These are phyloP conservation scores for Rhinoderma darwinii DNA, from an alignment of 2,113 vertebrate species.

Conservation along the genomic window DNA sequence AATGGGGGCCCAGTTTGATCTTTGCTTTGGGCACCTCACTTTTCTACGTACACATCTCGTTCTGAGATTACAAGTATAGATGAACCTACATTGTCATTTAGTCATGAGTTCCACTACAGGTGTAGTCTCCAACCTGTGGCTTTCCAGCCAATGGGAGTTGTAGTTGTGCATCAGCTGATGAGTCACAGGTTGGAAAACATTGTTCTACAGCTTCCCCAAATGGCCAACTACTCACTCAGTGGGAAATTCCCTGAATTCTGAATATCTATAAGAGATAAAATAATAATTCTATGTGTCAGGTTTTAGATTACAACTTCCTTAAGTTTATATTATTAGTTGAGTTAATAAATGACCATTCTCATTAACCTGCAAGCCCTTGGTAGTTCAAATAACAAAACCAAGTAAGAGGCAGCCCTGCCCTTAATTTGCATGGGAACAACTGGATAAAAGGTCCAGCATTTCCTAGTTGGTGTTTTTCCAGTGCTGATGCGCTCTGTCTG, in stretches of 20 bases:
- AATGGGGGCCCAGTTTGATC: too few species aligned
- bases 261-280: not conserved
- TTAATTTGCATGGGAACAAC: not conserved
- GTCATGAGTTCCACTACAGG: too few species aligned
- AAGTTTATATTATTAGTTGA: not conserved
- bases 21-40: too few species aligned
- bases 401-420: not conserved
- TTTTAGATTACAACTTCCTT: not conserved
- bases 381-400: not conserved
- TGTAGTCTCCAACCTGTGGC: too few species aligned
- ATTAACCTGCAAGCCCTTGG: not conserved
- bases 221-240: too few species aligned
- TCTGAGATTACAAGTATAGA: too few species aligned
- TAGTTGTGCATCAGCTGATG: too few species aligned
- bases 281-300: not conserved
- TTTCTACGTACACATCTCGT: too few species aligned
- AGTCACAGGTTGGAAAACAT: too few species aligned
- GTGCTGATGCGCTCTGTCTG: not conserved
- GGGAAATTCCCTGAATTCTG: too few species aligned
- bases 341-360: constrained; percentile 1
- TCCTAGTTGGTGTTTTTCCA: not conserved
- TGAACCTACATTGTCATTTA: too few species aligned
- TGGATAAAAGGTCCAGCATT: not conserved
- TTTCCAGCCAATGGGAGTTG: too few species aligned
- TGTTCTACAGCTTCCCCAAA: not conserved